Evolutionary conservation across 2,797 vertebrate species (phyloP).

Genomic region (Chloroceryle inda): DNA sequence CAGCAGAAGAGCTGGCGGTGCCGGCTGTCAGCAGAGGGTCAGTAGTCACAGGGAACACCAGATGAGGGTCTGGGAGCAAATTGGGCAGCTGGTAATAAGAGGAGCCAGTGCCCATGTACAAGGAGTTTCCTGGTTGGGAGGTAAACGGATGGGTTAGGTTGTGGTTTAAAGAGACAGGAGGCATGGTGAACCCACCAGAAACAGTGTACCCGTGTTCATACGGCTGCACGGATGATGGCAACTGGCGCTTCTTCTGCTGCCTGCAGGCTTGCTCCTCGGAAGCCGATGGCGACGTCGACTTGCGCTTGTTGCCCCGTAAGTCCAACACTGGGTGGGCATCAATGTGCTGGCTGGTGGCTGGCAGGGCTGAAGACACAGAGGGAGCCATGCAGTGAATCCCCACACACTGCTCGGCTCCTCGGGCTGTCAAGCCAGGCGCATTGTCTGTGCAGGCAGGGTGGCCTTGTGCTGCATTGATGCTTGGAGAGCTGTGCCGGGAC

Average conservation of each 20-base stretch:
- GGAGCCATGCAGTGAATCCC: conserved; percentile 69
- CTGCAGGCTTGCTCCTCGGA: conserved; percentile 84
- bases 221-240: conserved; percentile 79
- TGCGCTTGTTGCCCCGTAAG: conserved; percentile 89
- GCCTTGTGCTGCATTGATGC: conserved; percentile 37
- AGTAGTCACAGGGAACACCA: conserved; percentile 92
- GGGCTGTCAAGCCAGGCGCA: conserved; percentile 51
- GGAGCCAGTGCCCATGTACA: conserved; percentile 89
- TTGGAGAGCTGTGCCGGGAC: conserved; percentile 77
- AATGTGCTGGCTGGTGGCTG: conserved; percentile 74
- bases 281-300: conserved; percentile 79
- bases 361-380: conserved; percentile 70
- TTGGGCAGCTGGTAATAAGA: conserved; percentile 92
- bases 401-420: conserved; percentile 74
- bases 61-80: conserved; percentile 92
- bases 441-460: conserved; percentile 61
- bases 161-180: conserved; percentile 91
- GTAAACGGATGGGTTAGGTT: conserved; percentile 89
- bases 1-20: conserved; percentile 86
- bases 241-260: conserved; percentile 85
- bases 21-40: conserved; percentile 88
- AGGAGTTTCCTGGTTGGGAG: conserved; percentile 89
- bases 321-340: conserved; percentile 83
- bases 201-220: conserved; percentile 86
- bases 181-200: conserved; percentile 87